Conservation (phyloP, 1,140 invertebrate genomes). For the Drosophila leontia region DNA sequence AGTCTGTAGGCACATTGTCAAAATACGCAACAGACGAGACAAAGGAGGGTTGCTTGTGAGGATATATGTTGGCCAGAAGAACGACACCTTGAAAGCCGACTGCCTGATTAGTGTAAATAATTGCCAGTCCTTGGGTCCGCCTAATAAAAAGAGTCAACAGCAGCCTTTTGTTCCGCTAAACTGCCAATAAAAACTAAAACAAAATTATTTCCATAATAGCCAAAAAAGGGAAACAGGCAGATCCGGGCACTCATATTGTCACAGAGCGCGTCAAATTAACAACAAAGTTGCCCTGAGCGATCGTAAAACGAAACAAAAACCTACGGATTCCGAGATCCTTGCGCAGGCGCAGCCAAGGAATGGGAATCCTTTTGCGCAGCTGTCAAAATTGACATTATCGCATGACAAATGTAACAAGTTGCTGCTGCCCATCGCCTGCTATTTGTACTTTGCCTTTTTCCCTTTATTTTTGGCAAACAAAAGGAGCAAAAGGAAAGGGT, state of each 20-base stretch:
- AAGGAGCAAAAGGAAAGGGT: slow-evolving; percentile 40
- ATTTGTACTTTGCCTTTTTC: slow-evolving; percentile 35
- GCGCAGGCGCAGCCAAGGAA: slow-evolving; percentile 31
- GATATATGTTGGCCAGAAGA: slow-evolving; percentile 8
- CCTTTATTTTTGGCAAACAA: slow-evolving; percentile 56
- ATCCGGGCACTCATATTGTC: slow-evolving; percentile 54
- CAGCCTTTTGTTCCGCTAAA: slow-evolving; percentile 71
- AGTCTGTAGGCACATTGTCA: slow-evolving; percentile 76
- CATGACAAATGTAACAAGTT: slow-evolving; percentile 84
- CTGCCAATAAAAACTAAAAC: slow-evolving; percentile 83
- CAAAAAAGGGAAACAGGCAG: slow-evolving; percentile 18
- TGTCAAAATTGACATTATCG: slow-evolving; percentile 83
- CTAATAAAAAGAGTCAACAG: slow-evolving; percentile 65
- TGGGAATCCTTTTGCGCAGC: slow-evolving; percentile 71
- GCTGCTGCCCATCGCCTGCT: slow-evolving; percentile 53
- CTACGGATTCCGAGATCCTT: slow-evolving; percentile 8
- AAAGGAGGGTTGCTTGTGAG: slow-evolving; percentile 58
- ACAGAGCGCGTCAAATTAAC: slow-evolving; percentile 74
- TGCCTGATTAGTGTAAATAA: slow-evolving; percentile 81
- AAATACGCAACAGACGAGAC: slow-evolving; percentile 72
- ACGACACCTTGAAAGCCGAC: slow-evolving; percentile 55
- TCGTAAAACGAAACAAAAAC: slow-evolving; percentile 44
- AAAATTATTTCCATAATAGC: slow-evolving; percentile 77
- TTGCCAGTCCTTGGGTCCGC: slow-evolving; percentile 55
- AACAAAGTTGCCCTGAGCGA: slow-evolving; percentile 76